phyloP scores from a whole-genome alignment of 2,888 invertebrate genomes.

The Andrena bicolor region DNA sequence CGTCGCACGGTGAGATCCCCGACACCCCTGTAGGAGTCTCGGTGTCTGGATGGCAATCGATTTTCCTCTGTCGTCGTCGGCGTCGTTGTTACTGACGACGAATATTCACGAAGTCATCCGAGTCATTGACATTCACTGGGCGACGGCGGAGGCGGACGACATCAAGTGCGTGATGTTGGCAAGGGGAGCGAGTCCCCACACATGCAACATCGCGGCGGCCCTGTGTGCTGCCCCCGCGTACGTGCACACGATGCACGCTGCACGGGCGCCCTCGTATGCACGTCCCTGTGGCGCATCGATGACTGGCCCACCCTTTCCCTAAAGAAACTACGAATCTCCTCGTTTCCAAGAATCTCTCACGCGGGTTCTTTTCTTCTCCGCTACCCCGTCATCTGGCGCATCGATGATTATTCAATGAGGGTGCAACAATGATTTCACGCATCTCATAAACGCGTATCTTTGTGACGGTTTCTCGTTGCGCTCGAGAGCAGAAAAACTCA shows the following conservation, averaged over 20 bases:
- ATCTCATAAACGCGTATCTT: constrained; percentile 28
- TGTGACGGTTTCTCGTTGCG: neutral
- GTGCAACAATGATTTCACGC: constrained; percentile 51
- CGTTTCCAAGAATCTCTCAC: constrained; percentile 48
- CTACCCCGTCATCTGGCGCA: constrained; percentile 18
- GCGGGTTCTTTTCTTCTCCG: neutral
- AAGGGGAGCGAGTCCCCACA: constrained; percentile 63
- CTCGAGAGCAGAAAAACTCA: neutral
- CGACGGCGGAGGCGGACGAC: constrained; percentile 77
- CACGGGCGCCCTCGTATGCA: constrained; percentile 15
- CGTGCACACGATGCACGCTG: constrained; percentile 39
- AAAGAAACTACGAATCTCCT: constrained; percentile 64
- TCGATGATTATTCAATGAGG: constrained; percentile 59
- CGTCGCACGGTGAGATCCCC: constrained; percentile 62
- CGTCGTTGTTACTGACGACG: constrained; percentile 75
- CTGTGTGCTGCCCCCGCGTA: constrained; percentile 9
- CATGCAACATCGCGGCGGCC: constrained; percentile 22
- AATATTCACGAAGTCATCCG: constrained; percentile 81
- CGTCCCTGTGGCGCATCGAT: constrained; percentile 75
- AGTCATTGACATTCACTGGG: constrained; percentile 83
- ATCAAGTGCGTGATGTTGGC: constrained; percentile 78
- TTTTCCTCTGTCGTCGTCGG: constrained; percentile 77
- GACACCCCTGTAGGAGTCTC: constrained; percentile 68
- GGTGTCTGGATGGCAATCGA: constrained; percentile 77
- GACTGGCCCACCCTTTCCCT: constrained; percentile 65